phyloP scores from a whole-genome alignment of 2,113 vertebrate species.

The Muntiacus reevesi region DNA sequence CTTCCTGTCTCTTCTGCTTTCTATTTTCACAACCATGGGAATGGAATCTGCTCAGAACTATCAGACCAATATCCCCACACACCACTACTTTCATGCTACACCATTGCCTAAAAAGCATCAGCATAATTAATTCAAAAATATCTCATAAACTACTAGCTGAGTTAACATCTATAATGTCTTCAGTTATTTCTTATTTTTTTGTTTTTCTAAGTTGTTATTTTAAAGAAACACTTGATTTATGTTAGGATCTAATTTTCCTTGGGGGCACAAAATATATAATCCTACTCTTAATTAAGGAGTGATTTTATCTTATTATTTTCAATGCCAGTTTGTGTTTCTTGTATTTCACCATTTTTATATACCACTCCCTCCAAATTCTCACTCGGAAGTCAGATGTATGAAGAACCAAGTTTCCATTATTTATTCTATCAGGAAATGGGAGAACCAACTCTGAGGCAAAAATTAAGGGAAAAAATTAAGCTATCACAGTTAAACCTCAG shows the following conservation, averaged over 20 bases:
- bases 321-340: conserved; percentile 73
- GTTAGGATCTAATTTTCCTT: neutral
- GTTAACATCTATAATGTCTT: neutral
- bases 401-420: neutral
- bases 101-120: conserved; percentile 44
- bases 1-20: conserved; percentile 81
- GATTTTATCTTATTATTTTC: conserved; percentile 69
- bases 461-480: neutral
- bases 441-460: neutral
- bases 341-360: conserved; percentile 70
- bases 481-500: neutral
- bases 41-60: conserved; percentile 73
- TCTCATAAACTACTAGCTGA: neutral
- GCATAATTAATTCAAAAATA: conserved; percentile 43
- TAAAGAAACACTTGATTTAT: conserved; percentile 57
- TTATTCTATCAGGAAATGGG: neutral
- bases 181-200: neutral
- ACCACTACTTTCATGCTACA: neutral
- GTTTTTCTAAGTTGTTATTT: neutral
- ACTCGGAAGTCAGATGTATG: conserved; percentile 68
- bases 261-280: neutral
- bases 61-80: neutral
- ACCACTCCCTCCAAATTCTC: conserved; percentile 29
- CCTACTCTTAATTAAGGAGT: conserved; percentile 67
- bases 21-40: conserved; percentile 86